phyloP scores from a whole-genome alignment of 2,797 vertebrate genomes.

The Coluber constrictor region DNA sequence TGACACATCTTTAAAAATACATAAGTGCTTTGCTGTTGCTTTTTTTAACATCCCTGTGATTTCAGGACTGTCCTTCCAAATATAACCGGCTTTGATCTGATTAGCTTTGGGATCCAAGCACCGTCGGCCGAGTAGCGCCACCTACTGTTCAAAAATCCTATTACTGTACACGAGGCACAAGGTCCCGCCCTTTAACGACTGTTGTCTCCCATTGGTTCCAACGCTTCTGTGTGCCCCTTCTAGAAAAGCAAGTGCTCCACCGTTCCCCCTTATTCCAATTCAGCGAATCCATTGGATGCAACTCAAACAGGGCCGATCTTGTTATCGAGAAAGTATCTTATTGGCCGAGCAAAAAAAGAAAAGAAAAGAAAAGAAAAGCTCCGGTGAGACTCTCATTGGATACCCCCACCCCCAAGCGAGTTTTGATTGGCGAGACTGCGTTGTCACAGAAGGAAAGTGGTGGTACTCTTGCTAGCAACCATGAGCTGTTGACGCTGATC shows the following conservation, averaged over 20 bases:
- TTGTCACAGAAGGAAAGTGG: neutral
- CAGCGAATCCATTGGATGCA: neutral
- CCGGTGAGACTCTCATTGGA: neutral
- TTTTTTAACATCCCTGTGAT: neutral
- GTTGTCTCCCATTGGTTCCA: neutral
- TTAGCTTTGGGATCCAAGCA: neutral
- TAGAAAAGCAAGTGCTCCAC: neutral
- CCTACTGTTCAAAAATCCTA: neutral
- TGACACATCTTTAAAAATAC: neutral
- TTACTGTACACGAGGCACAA: fast-evolving
- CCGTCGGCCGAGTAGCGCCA: neutral
- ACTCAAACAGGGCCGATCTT: neutral
- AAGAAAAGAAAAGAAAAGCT: fast-evolving
- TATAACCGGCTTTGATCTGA: neutral
- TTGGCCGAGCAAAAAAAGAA: neutral
- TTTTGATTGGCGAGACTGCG: neutral
- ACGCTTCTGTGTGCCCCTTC: neutral
- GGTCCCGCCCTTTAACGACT: neutral
- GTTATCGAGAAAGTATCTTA: neutral
- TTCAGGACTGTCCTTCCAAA: neutral
- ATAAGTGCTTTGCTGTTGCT: neutral
- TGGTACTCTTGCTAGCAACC: neutral
- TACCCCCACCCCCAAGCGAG: too few species aligned
- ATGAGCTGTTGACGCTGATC: neutral
- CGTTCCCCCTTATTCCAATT: neutral